Percentiles rank a stretch among this genome's conserved stretches.
These are phyloP conservation scores for Psittacus erithacus DNA, from an alignment of 2,113 vertebrate species.

Conservation along the genomic window DNA sequence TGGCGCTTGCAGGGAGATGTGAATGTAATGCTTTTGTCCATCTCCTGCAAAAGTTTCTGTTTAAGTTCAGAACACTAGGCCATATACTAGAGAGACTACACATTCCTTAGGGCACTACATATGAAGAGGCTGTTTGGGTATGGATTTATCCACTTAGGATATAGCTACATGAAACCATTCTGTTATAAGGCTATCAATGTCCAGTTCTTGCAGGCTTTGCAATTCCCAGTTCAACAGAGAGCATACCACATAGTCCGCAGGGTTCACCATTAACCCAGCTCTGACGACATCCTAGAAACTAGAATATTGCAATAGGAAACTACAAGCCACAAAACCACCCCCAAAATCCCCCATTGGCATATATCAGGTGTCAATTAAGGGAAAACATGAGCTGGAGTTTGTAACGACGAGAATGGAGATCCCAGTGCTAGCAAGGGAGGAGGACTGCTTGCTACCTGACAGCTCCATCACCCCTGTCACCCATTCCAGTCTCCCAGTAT, in stretches of 20 bases:
- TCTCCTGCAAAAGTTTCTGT: background rate
- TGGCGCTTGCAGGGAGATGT: background rate
- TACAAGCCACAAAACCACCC: background rate
- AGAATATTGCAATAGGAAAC: background rate
- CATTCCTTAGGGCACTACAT: background rate
- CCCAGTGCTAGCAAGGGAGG: background rate
- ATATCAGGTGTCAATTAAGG: background rate
- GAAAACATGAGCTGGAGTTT: background rate
- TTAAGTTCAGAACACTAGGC: background rate
- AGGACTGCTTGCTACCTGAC: background rate
- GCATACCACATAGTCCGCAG: background rate
- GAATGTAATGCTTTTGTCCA: background rate
- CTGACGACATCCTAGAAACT: background rate
- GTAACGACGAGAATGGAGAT: background rate
- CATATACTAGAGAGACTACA: rapidly evolving
- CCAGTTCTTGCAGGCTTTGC: background rate
- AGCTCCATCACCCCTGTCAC: background rate
- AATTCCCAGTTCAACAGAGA: background rate
- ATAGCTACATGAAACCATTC: background rate
- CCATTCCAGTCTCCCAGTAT: background rate
- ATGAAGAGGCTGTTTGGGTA: background rate
- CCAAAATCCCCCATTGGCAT: background rate
- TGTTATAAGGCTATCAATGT: background rate
- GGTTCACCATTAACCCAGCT: background rate
- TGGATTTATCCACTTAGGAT: background rate